Evolutionary conservation across 2,113 vertebrate species (phyloP).

Genomic region (Drymodes brunneopygia): DNA sequence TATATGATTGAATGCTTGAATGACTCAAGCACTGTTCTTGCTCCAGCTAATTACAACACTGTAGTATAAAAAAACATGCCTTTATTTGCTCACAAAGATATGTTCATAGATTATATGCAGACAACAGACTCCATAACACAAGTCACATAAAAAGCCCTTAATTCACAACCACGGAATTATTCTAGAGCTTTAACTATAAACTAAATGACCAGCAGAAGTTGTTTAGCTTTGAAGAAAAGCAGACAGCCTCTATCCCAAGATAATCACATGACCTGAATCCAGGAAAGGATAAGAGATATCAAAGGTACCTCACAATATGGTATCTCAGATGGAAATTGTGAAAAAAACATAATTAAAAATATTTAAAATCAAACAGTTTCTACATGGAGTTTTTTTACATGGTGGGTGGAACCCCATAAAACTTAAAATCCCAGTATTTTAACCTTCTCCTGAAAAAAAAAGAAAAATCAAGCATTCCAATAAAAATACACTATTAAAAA

Average conservation of each 20-base stretch:
- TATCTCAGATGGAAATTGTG: not conserved
- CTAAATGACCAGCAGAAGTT: not conserved
- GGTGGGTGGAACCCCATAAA: not conserved
- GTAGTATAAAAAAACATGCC: not conserved
- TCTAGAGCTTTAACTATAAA: not conserved
- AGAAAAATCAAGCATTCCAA: not conserved
- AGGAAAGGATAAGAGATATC: not conserved
- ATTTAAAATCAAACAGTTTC: not conserved
- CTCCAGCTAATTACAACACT: not conserved
- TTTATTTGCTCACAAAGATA: not conserved
- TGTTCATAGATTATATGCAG: not conserved
- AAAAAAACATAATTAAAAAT: not conserved
- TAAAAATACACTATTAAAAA: not conserved
- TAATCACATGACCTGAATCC: not conserved
- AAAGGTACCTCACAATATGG: rapidly evolving
- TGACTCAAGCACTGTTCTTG: not conserved
- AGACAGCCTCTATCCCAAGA: not conserved
- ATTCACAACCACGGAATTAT: not conserved
- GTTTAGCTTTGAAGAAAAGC: not conserved
- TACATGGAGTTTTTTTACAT: not conserved
- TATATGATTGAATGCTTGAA: no score
- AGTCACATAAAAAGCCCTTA: not conserved
- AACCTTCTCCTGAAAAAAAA: not conserved
- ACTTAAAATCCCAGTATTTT: not conserved
- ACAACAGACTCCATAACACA: not conserved